phyloP scores from a whole-genome alignment of 2,888 invertebrate genomes.

The Nephrotoma flavescens region DNA sequence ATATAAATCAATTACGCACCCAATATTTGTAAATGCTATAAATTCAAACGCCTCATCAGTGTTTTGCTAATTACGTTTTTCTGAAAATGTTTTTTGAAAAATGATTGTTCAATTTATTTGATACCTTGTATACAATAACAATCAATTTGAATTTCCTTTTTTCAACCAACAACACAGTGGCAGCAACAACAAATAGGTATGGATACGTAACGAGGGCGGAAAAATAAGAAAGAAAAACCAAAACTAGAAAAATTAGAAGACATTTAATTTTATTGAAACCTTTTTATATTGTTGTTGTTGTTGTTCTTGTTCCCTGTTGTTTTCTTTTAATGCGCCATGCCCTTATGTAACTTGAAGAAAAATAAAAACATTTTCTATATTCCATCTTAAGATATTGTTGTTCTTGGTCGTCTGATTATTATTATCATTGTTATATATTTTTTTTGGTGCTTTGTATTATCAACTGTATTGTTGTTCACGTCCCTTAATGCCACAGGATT shows the following conservation, averaged over 20 bases:
- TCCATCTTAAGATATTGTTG: background rate
- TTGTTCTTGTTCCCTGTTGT: background rate
- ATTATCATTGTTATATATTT: background rate
- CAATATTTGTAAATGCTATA: background rate
- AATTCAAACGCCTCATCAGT: background rate
- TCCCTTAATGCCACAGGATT: background rate
- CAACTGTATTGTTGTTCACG: background rate
- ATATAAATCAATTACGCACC: too few species aligned
- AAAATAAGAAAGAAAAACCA: background rate
- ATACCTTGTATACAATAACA: background rate
- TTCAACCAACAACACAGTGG: background rate
- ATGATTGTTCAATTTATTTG: background rate
- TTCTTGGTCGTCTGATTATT: background rate
- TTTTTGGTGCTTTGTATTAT: background rate
- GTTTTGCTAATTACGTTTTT: background rate
- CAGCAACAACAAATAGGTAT: background rate
- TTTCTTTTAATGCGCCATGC: background rate
- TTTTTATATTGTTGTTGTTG: background rate
- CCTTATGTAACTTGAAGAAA: background rate
- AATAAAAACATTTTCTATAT: background rate
- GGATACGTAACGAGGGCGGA: background rate
- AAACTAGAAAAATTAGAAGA: background rate
- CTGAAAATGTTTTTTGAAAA: background rate
- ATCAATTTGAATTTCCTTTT: background rate
- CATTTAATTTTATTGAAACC: background rate